Conservation (phyloP, 1,140 invertebrate species). For the Platyscapa corneri region DNA sequence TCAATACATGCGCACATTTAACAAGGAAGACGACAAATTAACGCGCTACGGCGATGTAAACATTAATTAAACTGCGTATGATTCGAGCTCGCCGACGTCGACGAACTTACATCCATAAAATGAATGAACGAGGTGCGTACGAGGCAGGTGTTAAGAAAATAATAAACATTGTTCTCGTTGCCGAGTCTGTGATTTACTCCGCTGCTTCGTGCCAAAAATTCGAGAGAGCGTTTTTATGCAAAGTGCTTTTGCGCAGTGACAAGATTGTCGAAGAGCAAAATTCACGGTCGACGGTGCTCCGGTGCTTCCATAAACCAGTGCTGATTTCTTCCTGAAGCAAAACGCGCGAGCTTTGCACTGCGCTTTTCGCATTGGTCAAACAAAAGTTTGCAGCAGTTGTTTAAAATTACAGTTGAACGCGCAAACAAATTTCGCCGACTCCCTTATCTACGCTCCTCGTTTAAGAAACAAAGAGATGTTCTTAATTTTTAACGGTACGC, state of each 20-base stretch:
- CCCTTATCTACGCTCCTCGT: neutral
- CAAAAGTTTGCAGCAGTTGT: neutral
- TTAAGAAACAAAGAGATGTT: neutral
- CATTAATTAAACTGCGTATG: too few species aligned
- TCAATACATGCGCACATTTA: too few species aligned
- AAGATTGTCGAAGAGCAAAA: neutral
- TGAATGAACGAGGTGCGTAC: too few species aligned
- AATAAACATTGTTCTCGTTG: too few species aligned
- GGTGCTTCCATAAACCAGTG: neutral
- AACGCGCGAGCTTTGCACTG: neutral
- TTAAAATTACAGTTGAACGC: neutral
- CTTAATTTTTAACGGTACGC: neutral
- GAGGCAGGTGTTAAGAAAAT: too few species aligned
- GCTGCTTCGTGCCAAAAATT: too few species aligned
- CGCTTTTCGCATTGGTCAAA: neutral
- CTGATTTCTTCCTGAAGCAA: neutral
- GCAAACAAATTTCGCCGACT: neutral
- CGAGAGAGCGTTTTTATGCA: too few species aligned
- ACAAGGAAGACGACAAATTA: too few species aligned
- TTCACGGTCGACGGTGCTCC: neutral
- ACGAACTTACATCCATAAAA: too few species aligned
- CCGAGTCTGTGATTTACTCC: too few species aligned
- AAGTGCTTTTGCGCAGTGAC: neutral
- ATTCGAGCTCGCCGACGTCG: too few species aligned
- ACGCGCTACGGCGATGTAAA: too few species aligned